A percentile compares a stretch with the other conserved stretches of the same genome.
phyloP scores from a whole-genome alignment of 2,797 vertebrate genomes.

The Rhinogobio ventralis region DNA sequence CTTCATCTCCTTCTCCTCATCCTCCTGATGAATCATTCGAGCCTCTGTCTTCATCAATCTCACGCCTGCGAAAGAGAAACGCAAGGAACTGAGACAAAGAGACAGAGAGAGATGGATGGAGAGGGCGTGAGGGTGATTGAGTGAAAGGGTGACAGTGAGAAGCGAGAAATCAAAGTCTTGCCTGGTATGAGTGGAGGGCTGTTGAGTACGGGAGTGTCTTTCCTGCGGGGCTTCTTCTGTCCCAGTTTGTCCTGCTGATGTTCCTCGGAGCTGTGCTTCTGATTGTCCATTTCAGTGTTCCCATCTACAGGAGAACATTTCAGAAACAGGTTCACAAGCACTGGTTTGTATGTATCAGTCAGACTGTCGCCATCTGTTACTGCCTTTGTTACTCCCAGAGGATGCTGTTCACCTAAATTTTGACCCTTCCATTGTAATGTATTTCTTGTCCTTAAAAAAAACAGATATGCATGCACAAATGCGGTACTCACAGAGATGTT shows the following conservation, averaged over 20 bases:
- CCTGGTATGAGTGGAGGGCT: slow-evolving; percentile 84
- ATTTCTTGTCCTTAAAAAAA: not conserved
- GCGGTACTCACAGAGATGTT: slow-evolving; percentile 70
- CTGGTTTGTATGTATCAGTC: not conserved
- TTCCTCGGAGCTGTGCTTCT: slow-evolving; percentile 52
- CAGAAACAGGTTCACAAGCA: slow-evolving; percentile 8
- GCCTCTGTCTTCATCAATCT: slow-evolving; percentile 80
- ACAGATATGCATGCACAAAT: not conserved
- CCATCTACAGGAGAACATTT: slow-evolving; percentile 36
- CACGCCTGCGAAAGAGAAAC: slow-evolving; percentile 76
- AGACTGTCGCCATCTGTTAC: slow-evolving; percentile 9
- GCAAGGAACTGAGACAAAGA: slow-evolving; percentile 33
- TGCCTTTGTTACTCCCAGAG: not conserved
- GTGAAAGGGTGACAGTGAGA: not conserved
- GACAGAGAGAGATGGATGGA: not conserved
- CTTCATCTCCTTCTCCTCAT: slow-evolving; percentile 86
- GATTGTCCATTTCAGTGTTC: slow-evolving; percentile 59
- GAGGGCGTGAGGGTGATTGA: not conserved
- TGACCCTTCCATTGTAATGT: not conserved
- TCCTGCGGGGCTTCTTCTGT: slow-evolving; percentile 88
- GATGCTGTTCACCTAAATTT: not conserved
- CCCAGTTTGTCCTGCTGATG: slow-evolving; percentile 75
- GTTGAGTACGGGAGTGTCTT: slow-evolving; percentile 86
- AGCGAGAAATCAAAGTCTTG: slow-evolving; percentile 53
- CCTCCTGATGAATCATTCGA: slow-evolving; percentile 83